phyloP scores from a whole-genome alignment of 2,113 vertebrate species.

The Cyprinodon variegatus region DNA sequence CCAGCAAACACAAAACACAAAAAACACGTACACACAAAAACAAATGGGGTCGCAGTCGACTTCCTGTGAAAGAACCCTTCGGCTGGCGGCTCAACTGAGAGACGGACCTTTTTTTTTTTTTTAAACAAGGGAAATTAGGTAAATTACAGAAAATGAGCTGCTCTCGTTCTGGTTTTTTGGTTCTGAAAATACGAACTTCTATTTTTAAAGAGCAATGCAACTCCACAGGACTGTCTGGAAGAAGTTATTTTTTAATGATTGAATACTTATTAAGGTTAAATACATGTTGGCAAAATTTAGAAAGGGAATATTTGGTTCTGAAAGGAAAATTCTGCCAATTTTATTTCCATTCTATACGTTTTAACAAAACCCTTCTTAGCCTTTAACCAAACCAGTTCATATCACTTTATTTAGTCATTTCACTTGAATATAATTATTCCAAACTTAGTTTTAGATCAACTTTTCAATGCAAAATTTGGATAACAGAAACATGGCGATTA shows the following conservation, averaged over 20 bases:
- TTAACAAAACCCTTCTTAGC: too few relatives aligned
- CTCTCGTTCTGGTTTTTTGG: not conserved
- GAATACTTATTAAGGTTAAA: not conserved
- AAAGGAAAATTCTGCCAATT: not conserved
- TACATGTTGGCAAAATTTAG: not conserved
- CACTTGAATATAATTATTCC: too few relatives aligned
- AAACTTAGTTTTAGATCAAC: too few relatives aligned
- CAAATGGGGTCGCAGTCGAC: not conserved
- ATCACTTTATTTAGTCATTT: too few relatives aligned
- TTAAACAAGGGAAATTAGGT: not conserved
- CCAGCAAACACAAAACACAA: slow-evolving; percentile 30
- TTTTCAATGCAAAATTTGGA: too few relatives aligned
- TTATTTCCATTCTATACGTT: too few relatives aligned
- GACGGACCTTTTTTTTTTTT: not conserved
- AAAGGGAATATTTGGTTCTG: not conserved
- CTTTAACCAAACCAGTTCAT: too few relatives aligned
- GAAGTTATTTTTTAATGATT: not conserved
- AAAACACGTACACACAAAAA: slow-evolving; percentile 1
- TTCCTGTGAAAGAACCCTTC: slow-evolving; percentile 25
- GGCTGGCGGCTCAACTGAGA: slow-evolving; percentile 1
- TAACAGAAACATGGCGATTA: too few relatives aligned
- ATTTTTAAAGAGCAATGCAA: not conserved
- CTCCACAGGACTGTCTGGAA: not conserved
- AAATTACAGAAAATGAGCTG: not conserved
- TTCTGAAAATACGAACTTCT: not conserved